Evolutionary conservation across 2,888 invertebrate species (phyloP).

Genomic region (Athripsodes cinereus): DNA sequence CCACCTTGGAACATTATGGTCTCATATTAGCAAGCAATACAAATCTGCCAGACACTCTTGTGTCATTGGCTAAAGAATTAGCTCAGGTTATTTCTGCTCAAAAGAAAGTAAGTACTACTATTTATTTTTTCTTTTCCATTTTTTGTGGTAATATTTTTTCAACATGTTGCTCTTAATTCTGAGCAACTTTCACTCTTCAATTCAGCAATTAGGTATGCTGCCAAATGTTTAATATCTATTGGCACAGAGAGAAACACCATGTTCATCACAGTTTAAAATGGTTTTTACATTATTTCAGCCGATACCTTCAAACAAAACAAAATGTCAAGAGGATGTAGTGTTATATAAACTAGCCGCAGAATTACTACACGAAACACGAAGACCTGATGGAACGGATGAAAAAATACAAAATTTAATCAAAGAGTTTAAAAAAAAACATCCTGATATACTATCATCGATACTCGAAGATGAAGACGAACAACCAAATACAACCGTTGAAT

Average conservation of each 20-base stretch:
- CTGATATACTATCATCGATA: slow-evolving; percentile 16
- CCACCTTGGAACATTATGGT: slow-evolving; percentile 58
- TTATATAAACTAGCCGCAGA: slow-evolving; percentile 41
- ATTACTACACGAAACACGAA: slow-evolving; percentile 35
- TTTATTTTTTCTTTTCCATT: background rate
- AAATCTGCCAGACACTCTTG: slow-evolving; percentile 52
- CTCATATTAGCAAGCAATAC: slow-evolving; percentile 57
- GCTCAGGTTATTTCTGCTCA: slow-evolving; percentile 39
- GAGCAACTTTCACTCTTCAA: too few species aligned
- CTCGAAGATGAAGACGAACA: too few species aligned
- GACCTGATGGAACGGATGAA: slow-evolving; percentile 31
- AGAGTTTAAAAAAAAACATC: slow-evolving; percentile 38
- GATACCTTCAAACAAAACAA: slow-evolving; percentile 32
- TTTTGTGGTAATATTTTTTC: too few species aligned
- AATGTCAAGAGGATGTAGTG: slow-evolving; percentile 32
- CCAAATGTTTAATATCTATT: too few species aligned
- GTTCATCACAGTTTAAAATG: too few species aligned
- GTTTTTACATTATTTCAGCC: slow-evolving; percentile 38
- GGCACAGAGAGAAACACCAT: too few species aligned
- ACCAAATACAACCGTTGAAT: background rate
- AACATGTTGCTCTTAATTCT: too few species aligned
- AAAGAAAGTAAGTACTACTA: slow-evolving; percentile 34
- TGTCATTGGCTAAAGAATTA: slow-evolving; percentile 47
- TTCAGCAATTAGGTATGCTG: too few species aligned
- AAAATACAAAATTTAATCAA: slow-evolving; percentile 32